Percentiles rank a stretch among this genome's conserved stretches.
phyloP scores from a whole-genome alignment of 2,888 invertebrate species.

The Watsonalla binaria region DNA sequence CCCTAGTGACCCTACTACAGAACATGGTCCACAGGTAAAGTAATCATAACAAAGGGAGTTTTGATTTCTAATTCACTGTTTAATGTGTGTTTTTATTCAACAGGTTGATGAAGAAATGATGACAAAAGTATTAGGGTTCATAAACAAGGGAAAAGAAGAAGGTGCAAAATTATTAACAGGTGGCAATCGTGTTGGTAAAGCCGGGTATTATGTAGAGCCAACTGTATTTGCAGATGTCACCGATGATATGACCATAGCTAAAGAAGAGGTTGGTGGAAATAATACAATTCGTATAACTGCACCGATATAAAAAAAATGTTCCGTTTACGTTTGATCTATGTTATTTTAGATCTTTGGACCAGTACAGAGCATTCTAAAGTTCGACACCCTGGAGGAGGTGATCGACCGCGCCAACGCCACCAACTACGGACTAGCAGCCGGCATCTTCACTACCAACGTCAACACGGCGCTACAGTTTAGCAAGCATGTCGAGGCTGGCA shows the following conservation, averaged over 20 bases:
- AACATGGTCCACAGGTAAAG: slow-evolving; percentile 44
- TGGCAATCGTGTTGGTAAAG: slow-evolving; percentile 80
- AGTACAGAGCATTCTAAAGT: slow-evolving; percentile 91
- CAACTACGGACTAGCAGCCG: slow-evolving; percentile 89
- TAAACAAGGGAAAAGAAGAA: slow-evolving; percentile 87
- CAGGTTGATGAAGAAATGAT: slow-evolving; percentile 85
- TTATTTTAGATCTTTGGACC: slow-evolving; percentile 89
- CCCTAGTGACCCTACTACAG: slow-evolving; percentile 28
- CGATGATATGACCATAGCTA: slow-evolving; percentile 87
- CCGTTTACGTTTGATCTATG: no score
- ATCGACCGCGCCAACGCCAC: slow-evolving; percentile 90
- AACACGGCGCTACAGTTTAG: slow-evolving; percentile 86
- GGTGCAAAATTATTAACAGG: slow-evolving; percentile 89
- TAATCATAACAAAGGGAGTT: not conserved
- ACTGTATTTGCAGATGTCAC: slow-evolving; percentile 86
- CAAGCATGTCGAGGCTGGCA: slow-evolving; percentile 86
- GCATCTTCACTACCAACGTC: slow-evolving; percentile 88
- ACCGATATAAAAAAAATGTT: no score
- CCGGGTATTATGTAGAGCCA: slow-evolving; percentile 87
- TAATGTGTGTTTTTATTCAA: not conserved
- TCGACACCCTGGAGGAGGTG: slow-evolving; percentile 87
- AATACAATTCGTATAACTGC: no score
- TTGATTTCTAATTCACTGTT: not conserved
- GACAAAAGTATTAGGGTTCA: slow-evolving; percentile 84
- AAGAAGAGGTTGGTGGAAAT: slow-evolving; percentile 80